Evolutionary conservation across 92 coral and sea anemone genomes (phyloP).

Genomic region (Porites cylindrica): DNA sequence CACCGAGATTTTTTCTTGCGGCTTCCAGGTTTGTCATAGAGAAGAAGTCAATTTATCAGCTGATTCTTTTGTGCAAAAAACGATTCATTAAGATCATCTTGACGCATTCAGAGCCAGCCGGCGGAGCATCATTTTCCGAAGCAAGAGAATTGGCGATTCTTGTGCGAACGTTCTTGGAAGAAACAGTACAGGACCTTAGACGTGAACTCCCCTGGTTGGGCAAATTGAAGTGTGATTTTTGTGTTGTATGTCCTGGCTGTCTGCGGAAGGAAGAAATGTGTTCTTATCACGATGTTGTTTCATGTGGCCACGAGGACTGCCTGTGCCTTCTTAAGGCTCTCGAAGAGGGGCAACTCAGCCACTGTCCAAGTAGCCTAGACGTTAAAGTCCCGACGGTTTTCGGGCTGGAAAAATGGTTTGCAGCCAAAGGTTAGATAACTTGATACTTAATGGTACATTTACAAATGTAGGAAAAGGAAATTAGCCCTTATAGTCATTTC

Average conservation of each 20-base stretch:
- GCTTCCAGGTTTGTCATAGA: slow-evolving; percentile 44
- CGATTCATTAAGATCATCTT: slow-evolving; percentile 40
- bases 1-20: slow-evolving; percentile 26
- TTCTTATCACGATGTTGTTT: not conserved
- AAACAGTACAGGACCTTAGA: not conserved
- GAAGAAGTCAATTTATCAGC: slow-evolving; percentile 8
- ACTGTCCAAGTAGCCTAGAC: not conserved
- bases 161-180: not conserved
- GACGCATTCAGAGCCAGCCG: not conserved
- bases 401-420: not conserved
- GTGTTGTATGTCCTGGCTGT: not conserved
- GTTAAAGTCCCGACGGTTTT: not conserved
- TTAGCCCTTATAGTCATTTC: not conserved
- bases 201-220: not conserved
- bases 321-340: not conserved
- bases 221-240: too few relatives aligned
- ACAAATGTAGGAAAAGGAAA: too few relatives aligned
- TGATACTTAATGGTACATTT: too few relatives aligned
- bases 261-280: not conserved
- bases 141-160: not conserved
- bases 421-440: not conserved
- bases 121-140: not conserved
- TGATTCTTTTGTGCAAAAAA: not conserved
- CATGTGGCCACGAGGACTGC: not conserved
- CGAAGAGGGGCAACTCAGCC: not conserved